These are phyloP conservation scores for Parauchenoglanis punctatus DNA, from an alignment of 2,797 vertebrate species.

Conservation along the genomic window DNA sequence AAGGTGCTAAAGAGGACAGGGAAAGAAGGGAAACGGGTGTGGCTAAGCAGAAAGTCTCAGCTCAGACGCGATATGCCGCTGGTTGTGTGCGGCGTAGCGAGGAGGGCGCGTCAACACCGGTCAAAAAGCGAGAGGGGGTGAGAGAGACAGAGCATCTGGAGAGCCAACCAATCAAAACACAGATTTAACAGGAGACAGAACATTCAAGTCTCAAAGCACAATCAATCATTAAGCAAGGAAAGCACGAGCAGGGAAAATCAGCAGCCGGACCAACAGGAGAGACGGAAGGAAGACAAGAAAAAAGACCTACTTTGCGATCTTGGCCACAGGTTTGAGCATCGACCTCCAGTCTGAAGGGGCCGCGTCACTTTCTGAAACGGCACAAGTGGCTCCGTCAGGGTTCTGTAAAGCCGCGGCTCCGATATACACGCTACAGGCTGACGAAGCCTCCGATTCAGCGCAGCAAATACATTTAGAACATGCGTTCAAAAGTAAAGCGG, in stretches of 20 bases:
- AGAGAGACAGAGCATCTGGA: conserved; percentile 66
- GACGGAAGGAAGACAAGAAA: not conserved
- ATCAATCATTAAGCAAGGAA: not conserved
- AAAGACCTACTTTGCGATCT: conserved; percentile 72
- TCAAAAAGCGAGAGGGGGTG: conserved; percentile 65
- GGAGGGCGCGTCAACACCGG: conserved; percentile 55
- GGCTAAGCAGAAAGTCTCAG: conserved; percentile 36
- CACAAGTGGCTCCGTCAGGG: not conserved
- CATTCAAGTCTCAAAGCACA: not conserved
- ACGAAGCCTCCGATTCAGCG: not conserved
- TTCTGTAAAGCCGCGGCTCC: not conserved
- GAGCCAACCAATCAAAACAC: conserved; percentile 43
- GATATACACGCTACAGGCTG: not conserved
- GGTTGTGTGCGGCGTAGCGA: conserved; percentile 58
- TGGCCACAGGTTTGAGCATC: conserved; percentile 80
- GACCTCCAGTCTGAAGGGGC: conserved; percentile 84
- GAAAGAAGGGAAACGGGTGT: conserved; percentile 13
- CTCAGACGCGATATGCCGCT: conserved; percentile 66
- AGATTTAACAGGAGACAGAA: too few relatives aligned
- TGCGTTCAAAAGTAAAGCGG: not conserved
- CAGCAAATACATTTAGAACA: not conserved
- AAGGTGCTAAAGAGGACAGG: conserved; percentile 24
- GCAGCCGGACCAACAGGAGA: too few relatives aligned
- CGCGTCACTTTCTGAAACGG: conserved; percentile 58
- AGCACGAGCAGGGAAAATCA: not conserved